Conservation (phyloP, 2,797 vertebrate genomes). For the Trichosurus vulpecula region DNA sequence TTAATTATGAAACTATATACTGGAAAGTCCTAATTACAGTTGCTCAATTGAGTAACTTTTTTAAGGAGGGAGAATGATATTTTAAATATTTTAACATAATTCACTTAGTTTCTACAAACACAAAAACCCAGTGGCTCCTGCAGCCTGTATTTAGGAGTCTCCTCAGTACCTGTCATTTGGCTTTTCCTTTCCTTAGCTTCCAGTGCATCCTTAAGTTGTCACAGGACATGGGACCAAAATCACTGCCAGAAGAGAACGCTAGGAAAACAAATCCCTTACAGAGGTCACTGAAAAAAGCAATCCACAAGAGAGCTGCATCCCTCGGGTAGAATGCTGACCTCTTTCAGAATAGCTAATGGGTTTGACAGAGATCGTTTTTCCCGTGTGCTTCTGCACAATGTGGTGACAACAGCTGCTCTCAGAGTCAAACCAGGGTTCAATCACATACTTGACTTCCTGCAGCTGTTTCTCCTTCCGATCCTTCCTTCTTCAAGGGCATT, state of each 20-base stretch:
- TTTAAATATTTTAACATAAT: background rate
- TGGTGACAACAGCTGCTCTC: conserved; percentile 70
- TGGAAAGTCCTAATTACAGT: background rate
- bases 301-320: conserved; percentile 43
- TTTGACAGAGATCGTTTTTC: conserved; percentile 75
- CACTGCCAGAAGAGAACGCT: conserved; percentile 17
- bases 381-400: conserved; percentile 75
- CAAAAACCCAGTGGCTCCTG: background rate
- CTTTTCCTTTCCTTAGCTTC: background rate
- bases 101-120: background rate
- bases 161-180: background rate
- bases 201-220: background rate
- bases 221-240: background rate
- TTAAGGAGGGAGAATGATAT: background rate
- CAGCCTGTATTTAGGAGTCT: background rate
- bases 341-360: conserved; percentile 68
- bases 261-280: conserved; percentile 9
- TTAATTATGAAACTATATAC: background rate
- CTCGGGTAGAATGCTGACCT: conserved; percentile 42
- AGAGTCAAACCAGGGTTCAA: conserved; percentile 70
- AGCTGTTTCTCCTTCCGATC: conserved; percentile 44
- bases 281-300: background rate
- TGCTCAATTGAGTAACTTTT: background rate
- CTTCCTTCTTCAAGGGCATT: conserved; percentile 18
- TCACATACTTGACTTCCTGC: conserved; percentile 71